phyloP scores from a whole-genome alignment of 2,888 invertebrate genomes.

The Tetragonula carbonaria region DNA sequence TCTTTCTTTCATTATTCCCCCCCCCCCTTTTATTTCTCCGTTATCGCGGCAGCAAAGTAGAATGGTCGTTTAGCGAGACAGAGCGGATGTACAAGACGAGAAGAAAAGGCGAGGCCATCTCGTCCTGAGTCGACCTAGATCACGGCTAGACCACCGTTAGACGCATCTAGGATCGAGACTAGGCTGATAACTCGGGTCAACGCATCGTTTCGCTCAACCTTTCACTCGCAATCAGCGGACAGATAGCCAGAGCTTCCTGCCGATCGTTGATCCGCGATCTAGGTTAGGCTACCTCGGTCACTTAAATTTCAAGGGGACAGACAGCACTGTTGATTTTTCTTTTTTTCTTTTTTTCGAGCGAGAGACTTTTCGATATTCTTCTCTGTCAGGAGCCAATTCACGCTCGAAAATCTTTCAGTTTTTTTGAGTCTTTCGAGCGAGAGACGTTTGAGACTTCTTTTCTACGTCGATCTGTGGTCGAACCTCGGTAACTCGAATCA shows the following conservation, averaged over 20 bases:
- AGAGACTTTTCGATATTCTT: too few species aligned
- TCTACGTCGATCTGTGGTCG: too few species aligned
- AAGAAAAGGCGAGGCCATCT: conserved; percentile 20
- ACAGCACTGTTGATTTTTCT: too few species aligned
- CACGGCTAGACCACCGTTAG: conserved; percentile 59
- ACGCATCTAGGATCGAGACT: conserved; percentile 14
- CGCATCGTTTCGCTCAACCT: conserved; percentile 4
- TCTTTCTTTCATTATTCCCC: not conserved
- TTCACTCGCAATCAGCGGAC: not conserved
- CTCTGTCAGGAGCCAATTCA: too few species aligned
- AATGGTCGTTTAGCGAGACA: conserved; percentile 24
- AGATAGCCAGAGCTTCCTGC: not conserved
- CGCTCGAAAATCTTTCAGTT: too few species aligned
- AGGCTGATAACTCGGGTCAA: conserved; percentile 15
- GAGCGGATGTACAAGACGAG: conserved; percentile 23
- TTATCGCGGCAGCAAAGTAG: conserved; percentile 24
- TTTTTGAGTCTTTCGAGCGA: too few species aligned
- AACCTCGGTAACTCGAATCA: too few species aligned
- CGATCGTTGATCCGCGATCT: not conserved
- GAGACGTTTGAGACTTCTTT: too few species aligned
- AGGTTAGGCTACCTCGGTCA: too few species aligned
- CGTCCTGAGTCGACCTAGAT: conserved; percentile 60
- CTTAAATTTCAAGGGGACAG: too few species aligned
- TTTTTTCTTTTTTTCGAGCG: too few species aligned
- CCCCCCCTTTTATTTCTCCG: not conserved